phyloP scores from a whole-genome alignment of 2,797 vertebrate species.

The Gadopsis bispinosus region DNA sequence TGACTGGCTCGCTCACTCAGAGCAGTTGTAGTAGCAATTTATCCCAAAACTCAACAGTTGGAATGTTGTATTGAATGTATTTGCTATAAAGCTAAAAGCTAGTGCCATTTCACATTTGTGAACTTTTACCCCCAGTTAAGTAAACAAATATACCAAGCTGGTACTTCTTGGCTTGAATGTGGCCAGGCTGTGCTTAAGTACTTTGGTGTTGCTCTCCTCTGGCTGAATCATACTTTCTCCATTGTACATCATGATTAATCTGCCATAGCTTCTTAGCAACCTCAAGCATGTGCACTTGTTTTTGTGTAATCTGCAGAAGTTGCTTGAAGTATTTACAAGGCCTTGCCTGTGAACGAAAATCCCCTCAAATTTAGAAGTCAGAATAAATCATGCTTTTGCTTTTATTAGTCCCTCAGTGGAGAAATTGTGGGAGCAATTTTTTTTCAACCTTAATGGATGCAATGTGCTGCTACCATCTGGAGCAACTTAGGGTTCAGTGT shows the following conservation, averaged over 20 bases:
- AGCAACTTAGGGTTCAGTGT: too few relatives aligned
- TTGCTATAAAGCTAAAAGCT: conserved; percentile 11
- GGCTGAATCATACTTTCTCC: conserved; percentile 7
- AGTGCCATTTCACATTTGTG: conserved; percentile 8
- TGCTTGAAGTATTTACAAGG: too few relatives aligned
- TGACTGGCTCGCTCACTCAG: conserved; percentile 17
- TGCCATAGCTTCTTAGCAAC: conserved; percentile 41
- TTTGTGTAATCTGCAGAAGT: conserved; percentile 5
- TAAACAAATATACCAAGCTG: conserved; percentile 28
- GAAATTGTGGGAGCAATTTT: too few relatives aligned
- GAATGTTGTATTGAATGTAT: conserved; percentile 19
- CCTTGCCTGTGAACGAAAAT: too few relatives aligned
- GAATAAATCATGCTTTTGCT: too few relatives aligned
- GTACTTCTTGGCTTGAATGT: conserved; percentile 28
- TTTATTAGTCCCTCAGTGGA: too few relatives aligned
- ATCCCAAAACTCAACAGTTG: not conserved
- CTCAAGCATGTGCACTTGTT: conserved; percentile 25
- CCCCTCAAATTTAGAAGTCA: too few relatives aligned
- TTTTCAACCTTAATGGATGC: too few relatives aligned
- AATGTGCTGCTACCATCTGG: too few relatives aligned
- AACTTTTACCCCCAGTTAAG: conserved; percentile 18
- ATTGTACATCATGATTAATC: conserved; percentile 26
- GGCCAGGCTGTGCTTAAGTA: conserved; percentile 9
- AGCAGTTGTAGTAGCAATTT: conserved; percentile 8
- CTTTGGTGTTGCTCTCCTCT: conserved; percentile 25